Base-by-base conservation (phyloP, 2,113 vertebrate species). In the Grammomys surdaster region DNA sequence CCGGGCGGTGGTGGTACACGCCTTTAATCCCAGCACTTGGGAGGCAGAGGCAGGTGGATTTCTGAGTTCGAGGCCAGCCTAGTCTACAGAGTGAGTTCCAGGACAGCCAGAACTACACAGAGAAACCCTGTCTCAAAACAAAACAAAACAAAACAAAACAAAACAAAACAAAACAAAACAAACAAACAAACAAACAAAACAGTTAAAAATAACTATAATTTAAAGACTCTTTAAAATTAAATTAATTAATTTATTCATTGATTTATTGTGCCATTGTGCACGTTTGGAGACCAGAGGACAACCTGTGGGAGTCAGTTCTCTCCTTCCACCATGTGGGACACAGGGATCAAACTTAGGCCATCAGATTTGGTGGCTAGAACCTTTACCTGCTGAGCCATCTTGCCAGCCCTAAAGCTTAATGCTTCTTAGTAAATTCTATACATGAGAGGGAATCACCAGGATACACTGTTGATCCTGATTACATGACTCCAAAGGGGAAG, bases 151-250 rank as follows among this genome's bases (percentile, higher is more conserved):
- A 40, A 40, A n/a, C n/a, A n/a, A 40, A 40, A 40, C 40, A 40
- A 40, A 40, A 40, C 40, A 89, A 40, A 40, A 40, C 40, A 40
- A 40, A 40, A 40, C 40, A 40, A 40, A 40, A 40, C 40, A 40
- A 40, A 40, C 40, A 40, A 40, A 40, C 40, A 40, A 40, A 40
- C 40, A 40, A 40, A 40, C 40, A 40, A 40, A 40, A 40, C 40
- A 89, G 54, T 96, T 95, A 95, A 90, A 86, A 76, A 93, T 43
- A 67, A 91, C 26, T 89, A 76, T 12, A 60, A 58, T 78, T 91
- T 94, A 72, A 94, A 90, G 31, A 88, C 22, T 58, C 80, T 43
- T 84, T 43, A 16, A 84, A 60, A 26, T 40, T 14, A 26, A 0
- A 24, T 58, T n/a, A 16, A 16, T 60, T 12, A 16, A 16, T 60